Base-by-base conservation (phyloP, 2,888 invertebrate species). In the Amblyjoppa proteus region DNA sequence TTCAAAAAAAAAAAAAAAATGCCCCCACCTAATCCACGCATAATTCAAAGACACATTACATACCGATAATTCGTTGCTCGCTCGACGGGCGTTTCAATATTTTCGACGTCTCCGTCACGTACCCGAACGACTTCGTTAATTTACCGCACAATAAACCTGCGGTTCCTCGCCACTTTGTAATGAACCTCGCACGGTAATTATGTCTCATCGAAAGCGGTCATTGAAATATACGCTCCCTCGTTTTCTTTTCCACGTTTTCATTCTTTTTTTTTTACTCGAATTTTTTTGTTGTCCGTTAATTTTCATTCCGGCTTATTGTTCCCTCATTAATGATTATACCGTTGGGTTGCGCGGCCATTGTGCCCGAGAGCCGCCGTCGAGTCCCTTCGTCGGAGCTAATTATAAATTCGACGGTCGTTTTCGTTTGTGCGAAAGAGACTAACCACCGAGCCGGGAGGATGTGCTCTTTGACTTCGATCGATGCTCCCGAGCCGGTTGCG, bases 391-490 rank as follows among this genome's bases (percentile, higher is more conserved):
- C 53, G 34, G 34, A 41, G 80, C 69, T 86, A 83, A 86, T 86
- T 86, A 86, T 74, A 86, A 86, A 83, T 86, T 86, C 85, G 83
- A 81, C 76, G 64, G 86, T 83, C 86, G 86, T 86, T 86, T 68
- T 86, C 81, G 80, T 86, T 64, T 81, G 70, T 73, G 73, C 69
- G 78, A 83, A 81, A 83, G 80, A 86, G 80, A 77, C 71, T 78
- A 74, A 74, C 74, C 64, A 64, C 71, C 70, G 77, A 68, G 73
- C 73, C 41, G 69, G 69, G 82, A 82, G 83, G 83, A 86, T 86
- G 83, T 86, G 83, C 77, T 86, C 86, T 86, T 86, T 86, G 86
- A 86, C 81, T 86, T 83, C 81, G 86, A 86, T 86, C 86, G 86
- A 86, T 83, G 86, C 83, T 83, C 86, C 86, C 86, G 25, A 53